Percentiles rank a stretch among this genome's conserved stretches.
phyloP scores from a whole-genome alignment of 92 coral and sea anemone genomes.

The Siderastrea radians region DNA sequence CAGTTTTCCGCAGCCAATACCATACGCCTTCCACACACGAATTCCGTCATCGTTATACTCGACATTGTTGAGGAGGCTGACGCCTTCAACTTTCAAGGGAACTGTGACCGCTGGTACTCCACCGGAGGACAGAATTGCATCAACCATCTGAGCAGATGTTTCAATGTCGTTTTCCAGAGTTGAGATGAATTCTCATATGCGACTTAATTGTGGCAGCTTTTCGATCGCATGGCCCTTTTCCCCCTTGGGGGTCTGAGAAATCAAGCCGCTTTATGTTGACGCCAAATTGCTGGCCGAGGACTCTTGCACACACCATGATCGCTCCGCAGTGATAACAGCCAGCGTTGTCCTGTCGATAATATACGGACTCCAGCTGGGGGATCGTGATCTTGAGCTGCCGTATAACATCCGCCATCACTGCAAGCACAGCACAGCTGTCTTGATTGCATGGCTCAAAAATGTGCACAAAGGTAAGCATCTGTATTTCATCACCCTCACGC shows the following conservation, averaged over 20 bases:
- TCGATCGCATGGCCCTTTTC: slow-evolving; percentile 64
- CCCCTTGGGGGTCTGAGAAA: slow-evolving; percentile 69
- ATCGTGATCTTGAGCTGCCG: slow-evolving; percentile 44
- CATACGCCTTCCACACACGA: too few relatives aligned
- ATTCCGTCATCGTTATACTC: too few relatives aligned
- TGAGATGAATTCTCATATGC: slow-evolving; percentile 66
- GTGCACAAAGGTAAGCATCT: slow-evolving; percentile 45
- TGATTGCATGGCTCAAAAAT: slow-evolving; percentile 2
- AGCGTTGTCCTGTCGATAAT: slow-evolving; percentile 44
- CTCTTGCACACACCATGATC: slow-evolving; percentile 28
- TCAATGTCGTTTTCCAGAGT: slow-evolving; percentile 72
- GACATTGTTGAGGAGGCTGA: slow-evolving; percentile 6
- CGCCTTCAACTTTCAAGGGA: slow-evolving; percentile 52
- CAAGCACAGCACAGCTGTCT: slow-evolving; percentile 36
- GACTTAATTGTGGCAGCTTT: slow-evolving; percentile 67
- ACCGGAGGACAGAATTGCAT: slow-evolving; percentile 73
- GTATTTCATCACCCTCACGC: slow-evolving; percentile 20
- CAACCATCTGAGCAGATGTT: slow-evolving; percentile 72
- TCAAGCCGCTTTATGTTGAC: slow-evolving; percentile 58
- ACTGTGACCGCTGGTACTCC: slow-evolving; percentile 73
- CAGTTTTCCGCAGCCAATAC: too few relatives aligned
- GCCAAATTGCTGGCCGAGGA: slow-evolving; percentile 35
- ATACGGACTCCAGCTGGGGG: slow-evolving; percentile 18
- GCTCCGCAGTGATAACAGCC: slow-evolving; percentile 44
- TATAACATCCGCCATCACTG: slow-evolving; percentile 52